These are phyloP conservation scores for Cheilosia vernalis DNA, from an alignment of 2,888 invertebrate species.

Conservation along the genomic window DNA sequence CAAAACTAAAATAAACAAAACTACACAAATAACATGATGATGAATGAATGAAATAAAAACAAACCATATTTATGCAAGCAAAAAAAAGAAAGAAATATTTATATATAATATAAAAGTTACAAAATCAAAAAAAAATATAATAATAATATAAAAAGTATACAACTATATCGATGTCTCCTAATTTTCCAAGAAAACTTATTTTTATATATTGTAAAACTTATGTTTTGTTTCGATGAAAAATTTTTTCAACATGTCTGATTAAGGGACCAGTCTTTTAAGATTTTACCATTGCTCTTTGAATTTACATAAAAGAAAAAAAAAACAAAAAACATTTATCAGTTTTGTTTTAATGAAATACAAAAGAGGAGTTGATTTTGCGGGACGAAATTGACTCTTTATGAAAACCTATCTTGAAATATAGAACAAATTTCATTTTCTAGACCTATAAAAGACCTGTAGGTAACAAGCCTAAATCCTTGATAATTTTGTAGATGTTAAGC, in stretches of 20 bases:
- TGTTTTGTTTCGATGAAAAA: constrained; percentile 78
- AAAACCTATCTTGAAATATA: background rate
- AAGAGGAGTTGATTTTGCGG: constrained; percentile 16
- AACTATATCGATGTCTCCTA: constrained; percentile 74
- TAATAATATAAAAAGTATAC: constrained; percentile 64
- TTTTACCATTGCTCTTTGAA: constrained; percentile 83
- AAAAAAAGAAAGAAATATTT: constrained; percentile 38
- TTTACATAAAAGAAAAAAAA: background rate
- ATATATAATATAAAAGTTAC: constrained; percentile 76
- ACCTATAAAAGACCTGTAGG: too few species aligned
- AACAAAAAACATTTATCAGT: background rate
- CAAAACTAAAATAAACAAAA: constrained; percentile 42
- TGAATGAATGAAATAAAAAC: constrained; percentile 15
- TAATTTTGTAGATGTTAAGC: too few species aligned
- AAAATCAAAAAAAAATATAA: constrained; percentile 36
- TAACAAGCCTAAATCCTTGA: too few species aligned
- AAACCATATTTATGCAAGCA: constrained; percentile 32
- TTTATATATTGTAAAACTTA: constrained; percentile 74
- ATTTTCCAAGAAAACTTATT: constrained; percentile 72
- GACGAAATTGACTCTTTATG: constrained; percentile 8
- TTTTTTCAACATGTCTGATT: constrained; percentile 84
- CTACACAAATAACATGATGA: background rate
- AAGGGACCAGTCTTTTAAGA: constrained; percentile 84
- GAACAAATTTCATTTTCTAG: background rate
- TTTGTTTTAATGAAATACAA: background rate